Base-by-base conservation (phyloP, 2,888 invertebrate genomes). In the Microctonus aethiopoides region DNA sequence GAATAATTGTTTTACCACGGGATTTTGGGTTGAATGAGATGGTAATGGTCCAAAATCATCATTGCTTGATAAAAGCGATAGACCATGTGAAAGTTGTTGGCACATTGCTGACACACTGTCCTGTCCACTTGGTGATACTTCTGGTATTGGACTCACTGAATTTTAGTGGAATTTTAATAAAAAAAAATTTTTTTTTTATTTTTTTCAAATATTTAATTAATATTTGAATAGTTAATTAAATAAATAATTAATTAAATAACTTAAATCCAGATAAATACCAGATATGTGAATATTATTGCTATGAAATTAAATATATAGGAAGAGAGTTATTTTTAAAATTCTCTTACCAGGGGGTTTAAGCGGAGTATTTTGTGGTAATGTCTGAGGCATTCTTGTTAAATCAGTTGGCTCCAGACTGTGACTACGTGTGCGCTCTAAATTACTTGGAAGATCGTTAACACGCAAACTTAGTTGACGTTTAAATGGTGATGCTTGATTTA, bases 391-490 rank as follows among this genome's bases (percentile, higher is more conserved):
- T 56, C 88, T 81, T 52, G 86, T 78, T 72, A 88, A 83, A 78
- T 85, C 85, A 32, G 85, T 84, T 9, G 86, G 86, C 75, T 88
- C 88, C 65, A 88, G 85, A 72, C 88, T 88, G 78, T 87, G 87
- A 66, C 88, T 88, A 62, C 88, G 86, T 60, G 88, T 87, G 67
- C 98, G 91, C 88, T 97, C 97, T 80, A 97, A 88, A 85, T 96
- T 98, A 81, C 98, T 98, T 71, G 98, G 98, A 87, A 98, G 90
- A 89, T 98, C 98, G 86, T 94, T 95, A 80, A 98, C 93, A 74
- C 98, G 93, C 76, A 98, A 90, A 73, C 98, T 98, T 90, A 98
- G 93, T 87, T 98, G 97, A 56, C 98, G 91, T 89, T 99, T 98
- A 89, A 96, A 99, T 73, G 94, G 98, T 20, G 96, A 96, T 82